Conservation (phyloP, 1,140 invertebrate species). For the Carposina sasakii region DNA sequence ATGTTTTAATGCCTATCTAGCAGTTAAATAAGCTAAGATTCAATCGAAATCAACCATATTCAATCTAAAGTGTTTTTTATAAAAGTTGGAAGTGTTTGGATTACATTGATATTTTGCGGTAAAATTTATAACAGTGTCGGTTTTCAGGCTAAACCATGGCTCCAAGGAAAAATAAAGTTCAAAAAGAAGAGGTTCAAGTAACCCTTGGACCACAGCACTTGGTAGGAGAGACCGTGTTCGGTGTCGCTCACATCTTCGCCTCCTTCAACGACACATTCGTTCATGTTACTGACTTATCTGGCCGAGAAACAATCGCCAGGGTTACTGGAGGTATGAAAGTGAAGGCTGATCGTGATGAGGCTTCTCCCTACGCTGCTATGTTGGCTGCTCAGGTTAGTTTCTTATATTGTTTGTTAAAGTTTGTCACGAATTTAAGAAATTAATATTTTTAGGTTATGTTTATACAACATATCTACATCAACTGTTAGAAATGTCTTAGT, state of each 20-base stretch:
- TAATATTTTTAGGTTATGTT: constrained; percentile 26
- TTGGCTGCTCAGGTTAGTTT: constrained; percentile 94
- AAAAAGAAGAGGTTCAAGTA: constrained; percentile 97
- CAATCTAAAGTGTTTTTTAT: constrained; percentile 13
- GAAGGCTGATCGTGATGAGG: constrained; percentile 99
- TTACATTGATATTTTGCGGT: constrained; percentile 57
- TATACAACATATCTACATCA: too few relatives aligned
- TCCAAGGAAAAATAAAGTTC: constrained; percentile 96
- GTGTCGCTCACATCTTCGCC: constrained; percentile 99
- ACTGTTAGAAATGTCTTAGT: too few relatives aligned
- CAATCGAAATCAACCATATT: constrained; percentile 4
- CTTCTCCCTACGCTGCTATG: constrained; percentile 99
- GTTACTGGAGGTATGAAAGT: constrained; percentile 99
- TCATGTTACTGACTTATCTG: constrained; percentile 99
- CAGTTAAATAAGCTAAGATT: constrained; percentile 7
- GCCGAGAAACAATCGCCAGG: constrained; percentile 98
- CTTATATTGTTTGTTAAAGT: constrained; percentile 1
- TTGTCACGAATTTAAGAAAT: too few relatives aligned
- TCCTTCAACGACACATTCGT: constrained; percentile 99
- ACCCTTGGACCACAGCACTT: constrained; percentile 97
- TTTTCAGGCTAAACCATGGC: constrained; percentile 83
- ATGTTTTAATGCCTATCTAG: constrained; percentile 4
- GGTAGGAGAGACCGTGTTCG: constrained; percentile 98
- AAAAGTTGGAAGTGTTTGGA: constrained; percentile 30
- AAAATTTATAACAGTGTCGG: constrained; percentile 52